Evolutionary conservation across 2,113 vertebrate species (phyloP), one percentile per base, ranked within the genome.

Genomic region (Notothenia rossii): DNA sequence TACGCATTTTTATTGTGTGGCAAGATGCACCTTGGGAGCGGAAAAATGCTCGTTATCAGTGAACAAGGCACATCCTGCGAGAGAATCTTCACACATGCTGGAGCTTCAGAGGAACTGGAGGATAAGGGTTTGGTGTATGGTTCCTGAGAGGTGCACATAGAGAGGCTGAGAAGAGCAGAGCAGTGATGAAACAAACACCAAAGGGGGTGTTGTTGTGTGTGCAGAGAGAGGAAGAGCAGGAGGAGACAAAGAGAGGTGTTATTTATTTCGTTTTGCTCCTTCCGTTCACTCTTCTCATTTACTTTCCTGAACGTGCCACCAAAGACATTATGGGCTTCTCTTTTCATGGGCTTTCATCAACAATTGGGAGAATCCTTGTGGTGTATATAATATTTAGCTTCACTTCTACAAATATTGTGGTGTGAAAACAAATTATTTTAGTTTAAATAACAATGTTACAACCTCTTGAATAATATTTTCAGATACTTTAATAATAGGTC

Each of bases 171-270:
- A 43, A 11, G 59, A 66, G 0, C 5, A 13, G 50, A 50, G 59
- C 18, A 11, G 49, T 6, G 69, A 29, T 3, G 56, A 82, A 20
- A 70, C 48, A 60, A 65, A 53, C 63, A 33, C 36, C 48, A 22
- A 50, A 62, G 56, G 66, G 56, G 43, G 29, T 53, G 65, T 65
- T 70, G 60, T 71, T 61, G 60, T 48, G 48, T 72, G 17, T 53
- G 0, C 45, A 64, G 29, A 77, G 55, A 56, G 49, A 60, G 48
- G n/a, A 29, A 15, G 7, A 36, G 25, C 3, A 77, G 68, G 48
- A 9, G 29, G 43, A 70, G 64, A 18, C 12, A 33, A 3, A 67
- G 71, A 45, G 55, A 63, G 74, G 56, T 64, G 75, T 82, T 72
- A 17, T 51, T 58, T 63, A 49, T 10, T 8, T 74, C 11, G 1